Evolutionary conservation across 1,140 invertebrate genomes (phyloP).

Genomic region (Aphelenchoides fujianensis): DNA sequence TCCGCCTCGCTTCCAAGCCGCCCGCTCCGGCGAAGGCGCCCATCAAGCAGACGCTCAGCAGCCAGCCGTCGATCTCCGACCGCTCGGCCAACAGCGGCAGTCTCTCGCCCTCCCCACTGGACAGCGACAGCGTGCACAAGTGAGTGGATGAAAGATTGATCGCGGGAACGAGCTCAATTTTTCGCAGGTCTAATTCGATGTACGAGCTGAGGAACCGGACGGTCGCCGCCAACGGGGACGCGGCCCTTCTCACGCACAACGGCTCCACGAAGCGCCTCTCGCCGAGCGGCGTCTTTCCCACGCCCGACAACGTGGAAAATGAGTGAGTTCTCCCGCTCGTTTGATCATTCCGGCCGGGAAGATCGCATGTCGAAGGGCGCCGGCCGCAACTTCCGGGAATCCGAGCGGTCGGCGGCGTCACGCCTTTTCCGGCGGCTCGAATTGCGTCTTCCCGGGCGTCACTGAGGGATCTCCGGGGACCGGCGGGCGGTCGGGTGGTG

Average conservation of each 20-base stretch:
- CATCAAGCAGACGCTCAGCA: not conserved
- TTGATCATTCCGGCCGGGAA: not conserved
- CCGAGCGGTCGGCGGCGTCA: not conserved
- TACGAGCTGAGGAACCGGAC: not conserved
- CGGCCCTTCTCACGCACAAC: not conserved
- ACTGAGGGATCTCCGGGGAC: not conserved
- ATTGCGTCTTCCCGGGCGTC: not conserved
- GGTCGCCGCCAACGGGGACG: not conserved
- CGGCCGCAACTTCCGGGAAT: not conserved
- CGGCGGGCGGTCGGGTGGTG: not conserved
- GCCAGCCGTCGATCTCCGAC: not conserved
- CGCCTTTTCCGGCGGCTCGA: not conserved
- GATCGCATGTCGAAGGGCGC: not conserved
- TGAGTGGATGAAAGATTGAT: too few relatives aligned
- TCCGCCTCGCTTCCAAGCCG: not conserved
- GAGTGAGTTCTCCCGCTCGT: not conserved
- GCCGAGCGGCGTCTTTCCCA: not conserved
- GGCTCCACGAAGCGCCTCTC: not conserved
- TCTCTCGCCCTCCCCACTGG: not conserved
- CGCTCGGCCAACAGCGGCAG: not conserved
- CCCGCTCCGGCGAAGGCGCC: not conserved
- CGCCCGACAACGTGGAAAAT: constrained; percentile 1
- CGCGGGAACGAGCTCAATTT: too few relatives aligned
- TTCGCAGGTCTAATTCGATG: not conserved
- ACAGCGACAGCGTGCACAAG: not conserved